Base-by-base conservation (phyloP, 2,797 vertebrate genomes). In the Otolemur crassicaudatus region DNA sequence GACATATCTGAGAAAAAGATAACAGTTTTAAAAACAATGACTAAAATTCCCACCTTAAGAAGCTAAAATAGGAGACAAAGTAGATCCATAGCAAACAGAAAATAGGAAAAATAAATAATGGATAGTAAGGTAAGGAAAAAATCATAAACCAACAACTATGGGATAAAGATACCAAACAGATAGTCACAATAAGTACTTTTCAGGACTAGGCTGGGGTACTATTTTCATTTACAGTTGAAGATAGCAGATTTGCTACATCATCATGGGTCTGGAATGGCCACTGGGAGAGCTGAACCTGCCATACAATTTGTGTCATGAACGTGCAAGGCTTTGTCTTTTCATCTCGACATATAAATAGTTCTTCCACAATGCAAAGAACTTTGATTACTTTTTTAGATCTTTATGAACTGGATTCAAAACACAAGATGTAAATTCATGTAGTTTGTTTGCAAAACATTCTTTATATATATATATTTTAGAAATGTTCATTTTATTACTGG, bases 401-500 rank as follows among this genome's bases (percentile, higher is more conserved):
- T 72, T 46, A 65, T 40, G 37, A 92, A 85, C 20, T 29, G 16
- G 20, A 67, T n/a, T 73, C 31, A 93, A 90, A 96, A 72, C 12
- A 49, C 16, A 83, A 87, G 37, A 29, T 76, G 75, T 20, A 40
- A 90, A 96, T 22, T 79, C 16, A 2, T 43, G 4, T 34, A 13
- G 7, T 61, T 65, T 91, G 17, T 82, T 76, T 76, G 13, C 67
- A 87, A 84, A 87, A 31, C 7, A 20, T 29, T 90, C 63, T 76
- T 91, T 14, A 56, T 22, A 29, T 83, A 10, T 31, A 77, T 76
- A 89, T 14, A 56, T 22, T 70, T 87, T 69, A 87, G 56, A 40
- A 77, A 63, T 58, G 76, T 25, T 3, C 23, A 93, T 87, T 84
- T 92, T 93, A 80, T 69, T 95, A 87, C 61, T 79, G 34, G 16